Evolutionary conservation across 2,888 invertebrate species (phyloP).

Genomic region (Auanema sp.): DNA sequence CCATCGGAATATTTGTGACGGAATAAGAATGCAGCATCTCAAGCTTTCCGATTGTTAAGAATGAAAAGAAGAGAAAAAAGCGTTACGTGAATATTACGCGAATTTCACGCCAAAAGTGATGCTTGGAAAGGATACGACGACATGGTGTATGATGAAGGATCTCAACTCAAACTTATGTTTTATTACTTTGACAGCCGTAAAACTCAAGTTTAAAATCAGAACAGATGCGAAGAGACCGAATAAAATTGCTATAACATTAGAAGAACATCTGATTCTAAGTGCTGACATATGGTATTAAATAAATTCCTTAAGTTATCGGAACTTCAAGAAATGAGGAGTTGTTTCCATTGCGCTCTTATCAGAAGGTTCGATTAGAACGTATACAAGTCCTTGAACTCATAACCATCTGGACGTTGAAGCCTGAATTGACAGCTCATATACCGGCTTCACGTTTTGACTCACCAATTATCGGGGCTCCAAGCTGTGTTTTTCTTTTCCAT

Average conservation of each 20-base stretch:
- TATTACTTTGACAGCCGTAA: neutral
- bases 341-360: neutral
- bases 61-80: no score
- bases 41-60: no score
- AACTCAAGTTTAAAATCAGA: slow-evolving; percentile 1
- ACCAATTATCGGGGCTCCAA: slow-evolving; percentile 75
- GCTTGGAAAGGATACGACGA: no score
- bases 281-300: no score
- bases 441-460: slow-evolving; percentile 5
- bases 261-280: neutral
- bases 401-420: neutral
- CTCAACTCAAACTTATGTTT: neutral
- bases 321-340: neutral
- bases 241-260: neutral
- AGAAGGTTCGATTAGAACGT: neutral
- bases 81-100: no score
- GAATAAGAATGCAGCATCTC: neutral
- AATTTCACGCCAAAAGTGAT: no score
- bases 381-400: neutral
- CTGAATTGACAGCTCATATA: slow-evolving; percentile 8
- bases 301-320: neutral
- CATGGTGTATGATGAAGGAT: no score
- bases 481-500: slow-evolving; percentile 78
- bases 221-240: neutral
- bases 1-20: neutral